Evolutionary conservation across 2,888 invertebrate species (phyloP).

Genomic region (Nemotelus pantherinus): DNA sequence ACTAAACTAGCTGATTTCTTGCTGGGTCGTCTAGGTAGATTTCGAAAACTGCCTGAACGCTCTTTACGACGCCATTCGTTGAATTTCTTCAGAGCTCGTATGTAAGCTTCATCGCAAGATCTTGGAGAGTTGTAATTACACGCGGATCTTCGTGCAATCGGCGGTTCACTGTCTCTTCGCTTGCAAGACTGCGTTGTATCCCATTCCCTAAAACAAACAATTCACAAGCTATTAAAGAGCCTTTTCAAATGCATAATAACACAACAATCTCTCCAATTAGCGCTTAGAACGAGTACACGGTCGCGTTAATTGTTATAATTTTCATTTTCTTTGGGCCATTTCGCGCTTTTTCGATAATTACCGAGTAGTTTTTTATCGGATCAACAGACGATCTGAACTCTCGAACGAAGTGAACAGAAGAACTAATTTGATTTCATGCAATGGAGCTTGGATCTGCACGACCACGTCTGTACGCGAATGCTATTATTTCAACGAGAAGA

Average conservation of each 20-base stretch:
- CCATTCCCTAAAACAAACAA: conserved; percentile 51
- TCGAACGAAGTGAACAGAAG: not conserved
- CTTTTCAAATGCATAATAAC: not conserved
- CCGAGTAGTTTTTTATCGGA: not conserved
- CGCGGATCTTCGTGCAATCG: conserved; percentile 47
- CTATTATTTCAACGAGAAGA: conserved; percentile 27
- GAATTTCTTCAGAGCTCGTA: conserved; percentile 54
- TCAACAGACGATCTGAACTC: conserved; percentile 6
- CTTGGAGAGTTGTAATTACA: conserved; percentile 45
- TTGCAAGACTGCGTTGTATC: conserved; percentile 52
- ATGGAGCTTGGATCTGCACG: conserved; percentile 8
- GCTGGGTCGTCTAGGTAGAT: conserved; percentile 36
- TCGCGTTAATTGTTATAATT: conserved; percentile 21
- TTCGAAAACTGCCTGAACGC: conserved; percentile 47
- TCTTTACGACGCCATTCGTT: conserved; percentile 54
- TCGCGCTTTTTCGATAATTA: conserved; percentile 28
- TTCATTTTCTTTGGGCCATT: not conserved
- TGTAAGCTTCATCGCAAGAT: conserved; percentile 54
- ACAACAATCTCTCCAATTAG: conserved; percentile 11
- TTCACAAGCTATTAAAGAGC: not conserved
- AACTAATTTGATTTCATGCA: conserved; percentile 24
- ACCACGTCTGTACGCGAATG: conserved; percentile 22
- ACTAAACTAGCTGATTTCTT: not conserved
- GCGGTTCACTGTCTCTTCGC: conserved; percentile 55
- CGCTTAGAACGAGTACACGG: conserved; percentile 11